These are phyloP conservation scores for Ecliptopera silaceata DNA, from an alignment of 2,888 invertebrate genomes.

Conservation along the genomic window DNA sequence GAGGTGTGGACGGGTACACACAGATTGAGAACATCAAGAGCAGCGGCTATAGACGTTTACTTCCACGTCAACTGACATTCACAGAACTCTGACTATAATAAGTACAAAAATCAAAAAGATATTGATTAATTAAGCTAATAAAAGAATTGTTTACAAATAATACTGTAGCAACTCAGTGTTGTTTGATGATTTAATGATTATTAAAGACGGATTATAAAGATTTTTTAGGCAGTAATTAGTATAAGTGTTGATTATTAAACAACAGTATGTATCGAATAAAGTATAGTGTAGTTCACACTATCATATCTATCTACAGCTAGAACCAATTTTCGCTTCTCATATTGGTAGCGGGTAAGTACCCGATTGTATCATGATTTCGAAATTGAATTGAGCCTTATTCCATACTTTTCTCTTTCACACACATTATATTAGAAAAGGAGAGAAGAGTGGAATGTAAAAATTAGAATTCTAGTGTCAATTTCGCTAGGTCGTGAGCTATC, in stretches of 20 bases:
- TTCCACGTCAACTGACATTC: no score
- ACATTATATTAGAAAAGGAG: constrained; percentile 36
- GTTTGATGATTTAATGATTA: no score
- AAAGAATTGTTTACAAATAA: no score
- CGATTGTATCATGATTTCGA: constrained; percentile 70
- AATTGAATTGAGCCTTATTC: constrained; percentile 70
- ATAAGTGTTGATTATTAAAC: background rate
- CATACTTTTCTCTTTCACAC: constrained; percentile 41
- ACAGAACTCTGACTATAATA: no score
- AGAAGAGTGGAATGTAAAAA: constrained; percentile 31
- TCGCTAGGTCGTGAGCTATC: constrained; percentile 50
- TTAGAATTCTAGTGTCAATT: constrained; percentile 61
- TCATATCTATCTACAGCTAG: constrained; percentile 53
- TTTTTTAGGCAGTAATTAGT: background rate
- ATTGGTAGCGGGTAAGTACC: constrained; percentile 75
- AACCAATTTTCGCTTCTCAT: constrained; percentile 76
- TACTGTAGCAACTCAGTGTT: no score
- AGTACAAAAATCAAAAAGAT: no score
- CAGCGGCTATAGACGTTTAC: no score
- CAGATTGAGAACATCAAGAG: constrained; percentile 26
- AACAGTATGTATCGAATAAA: constrained; percentile 51
- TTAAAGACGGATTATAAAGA: background rate
- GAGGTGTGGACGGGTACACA: constrained; percentile 56
- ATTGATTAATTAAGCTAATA: no score
- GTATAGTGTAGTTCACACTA: constrained; percentile 60